A percentile compares a stretch with the other conserved stretches of the same genome.
phyloP scores from a whole-genome alignment of 2,888 invertebrate genomes.

The Chloroclystis v-ata region DNA sequence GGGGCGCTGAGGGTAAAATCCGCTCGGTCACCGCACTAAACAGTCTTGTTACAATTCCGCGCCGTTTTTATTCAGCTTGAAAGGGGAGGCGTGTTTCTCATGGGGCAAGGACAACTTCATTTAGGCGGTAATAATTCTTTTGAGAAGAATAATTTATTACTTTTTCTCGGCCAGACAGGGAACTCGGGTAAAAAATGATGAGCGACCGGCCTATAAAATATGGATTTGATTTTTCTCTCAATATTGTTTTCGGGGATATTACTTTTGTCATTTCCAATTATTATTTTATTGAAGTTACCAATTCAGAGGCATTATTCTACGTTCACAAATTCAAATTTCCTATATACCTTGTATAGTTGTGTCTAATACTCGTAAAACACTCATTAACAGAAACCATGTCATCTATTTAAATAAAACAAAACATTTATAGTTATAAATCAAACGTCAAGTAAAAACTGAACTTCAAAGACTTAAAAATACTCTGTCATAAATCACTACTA shows the following conservation, averaged over 20 bases:
- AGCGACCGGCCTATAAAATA: slow-evolving; percentile 28
- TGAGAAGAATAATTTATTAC: slow-evolving; percentile 34
- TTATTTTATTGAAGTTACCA: neutral
- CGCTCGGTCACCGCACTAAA: slow-evolving; percentile 68
- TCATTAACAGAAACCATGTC: slow-evolving; percentile 11
- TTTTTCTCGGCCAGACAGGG: slow-evolving; percentile 29
- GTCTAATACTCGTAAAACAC: neutral
- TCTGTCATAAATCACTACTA: slow-evolving; percentile 10
- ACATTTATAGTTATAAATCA: slow-evolving; percentile 13
- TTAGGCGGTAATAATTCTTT: slow-evolving; percentile 39
- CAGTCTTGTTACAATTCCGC: slow-evolving; percentile 57
- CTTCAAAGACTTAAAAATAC: slow-evolving; percentile 18
- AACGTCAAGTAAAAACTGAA: slow-evolving; percentile 10
- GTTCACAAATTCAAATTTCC: neutral
- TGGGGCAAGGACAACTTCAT: slow-evolving; percentile 48
- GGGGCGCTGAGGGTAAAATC: slow-evolving; percentile 55
- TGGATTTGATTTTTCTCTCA: slow-evolving; percentile 28
- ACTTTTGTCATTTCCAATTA: slow-evolving; percentile 3
- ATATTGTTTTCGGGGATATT: slow-evolving; percentile 20
- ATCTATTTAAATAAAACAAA: slow-evolving; percentile 11
- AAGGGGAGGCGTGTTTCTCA: slow-evolving; percentile 49
- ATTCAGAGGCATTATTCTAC: neutral
- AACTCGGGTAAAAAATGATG: slow-evolving; percentile 26
- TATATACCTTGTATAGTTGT: too few species aligned
- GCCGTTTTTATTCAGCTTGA: slow-evolving; percentile 46